phyloP scores from a whole-genome alignment of 2,797 vertebrate genomes.

The Pseudomugil tenellus region DNA sequence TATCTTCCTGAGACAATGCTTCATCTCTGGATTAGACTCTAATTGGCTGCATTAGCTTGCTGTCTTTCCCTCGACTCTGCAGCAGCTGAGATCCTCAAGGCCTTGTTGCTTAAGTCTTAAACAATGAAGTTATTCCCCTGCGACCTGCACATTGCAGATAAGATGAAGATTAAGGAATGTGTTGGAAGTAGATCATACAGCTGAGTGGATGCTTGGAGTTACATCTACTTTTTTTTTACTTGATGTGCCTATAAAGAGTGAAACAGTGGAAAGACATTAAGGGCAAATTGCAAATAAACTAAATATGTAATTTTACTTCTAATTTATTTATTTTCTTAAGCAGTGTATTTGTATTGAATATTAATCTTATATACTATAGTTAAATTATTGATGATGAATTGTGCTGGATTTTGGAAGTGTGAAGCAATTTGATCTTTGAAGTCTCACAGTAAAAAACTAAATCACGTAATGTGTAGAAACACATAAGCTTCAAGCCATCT shows the following conservation, averaged over 20 bases:
- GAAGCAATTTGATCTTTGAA: slow-evolving; percentile 23
- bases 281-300: too few species aligned
- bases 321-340: too few species aligned
- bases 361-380: too few species aligned
- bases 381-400: background rate
- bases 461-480: slow-evolving; percentile 28
- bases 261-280: too few species aligned
- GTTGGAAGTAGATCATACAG: slow-evolving; percentile 14
- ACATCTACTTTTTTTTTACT: too few species aligned
- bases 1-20: slow-evolving; percentile 86
- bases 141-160: slow-evolving; percentile 23
- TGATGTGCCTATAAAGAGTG: too few species aligned
- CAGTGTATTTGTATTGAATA: too few species aligned
- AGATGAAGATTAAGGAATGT: slow-evolving; percentile 30
- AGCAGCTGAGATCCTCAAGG: slow-evolving; percentile 85
- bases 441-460: slow-evolving; percentile 24
- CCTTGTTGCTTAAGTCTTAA: slow-evolving; percentile 50
- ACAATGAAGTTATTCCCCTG: slow-evolving; percentile 8
- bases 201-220: too few species aligned
- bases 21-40: slow-evolving; percentile 87
- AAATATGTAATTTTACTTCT: too few species aligned
- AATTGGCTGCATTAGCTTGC: slow-evolving; percentile 85
- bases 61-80: slow-evolving; percentile 72
- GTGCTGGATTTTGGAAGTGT: slow-evolving; percentile 13
- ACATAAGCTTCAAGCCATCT: background rate